Evolutionary conservation across 2,113 vertebrate genomes (phyloP).

Genomic region (Laticauda laticaudata): DNA sequence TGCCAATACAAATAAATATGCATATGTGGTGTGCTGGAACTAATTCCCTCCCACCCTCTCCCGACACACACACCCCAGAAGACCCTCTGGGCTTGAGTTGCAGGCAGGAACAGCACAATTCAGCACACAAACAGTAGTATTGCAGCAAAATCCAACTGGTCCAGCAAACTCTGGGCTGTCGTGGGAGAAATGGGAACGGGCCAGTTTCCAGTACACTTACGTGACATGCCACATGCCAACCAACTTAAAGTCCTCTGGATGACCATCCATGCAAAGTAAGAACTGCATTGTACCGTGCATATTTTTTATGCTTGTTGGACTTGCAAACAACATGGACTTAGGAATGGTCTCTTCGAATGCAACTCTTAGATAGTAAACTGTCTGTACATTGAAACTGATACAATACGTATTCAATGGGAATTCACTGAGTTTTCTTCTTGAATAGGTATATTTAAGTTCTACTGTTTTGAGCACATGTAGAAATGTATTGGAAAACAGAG

Average conservation of each 20-base stretch:
- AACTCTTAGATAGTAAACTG: neutral
- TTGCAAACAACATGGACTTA: neutral
- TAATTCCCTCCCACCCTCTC: neutral
- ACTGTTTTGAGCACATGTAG: neutral
- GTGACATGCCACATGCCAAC: neutral
- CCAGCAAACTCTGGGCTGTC: neutral
- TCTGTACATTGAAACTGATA: neutral
- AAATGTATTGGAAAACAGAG: constrained; percentile 20
- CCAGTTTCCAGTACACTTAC: neutral
- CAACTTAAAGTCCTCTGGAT: neutral
- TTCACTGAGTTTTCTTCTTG: neutral
- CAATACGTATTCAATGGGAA: neutral
- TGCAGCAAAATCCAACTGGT: neutral
- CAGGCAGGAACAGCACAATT: neutral
- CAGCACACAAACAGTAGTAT: neutral
- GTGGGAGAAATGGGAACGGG: neutral
- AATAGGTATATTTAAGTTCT: neutral
- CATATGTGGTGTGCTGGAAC: neutral
- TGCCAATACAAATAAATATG: neutral
- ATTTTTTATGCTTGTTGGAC: neutral
- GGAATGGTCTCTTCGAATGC: neutral
- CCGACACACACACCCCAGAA: neutral
- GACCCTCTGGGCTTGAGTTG: neutral
- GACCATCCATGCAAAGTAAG: neutral
- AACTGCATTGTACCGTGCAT: neutral